Base-by-base conservation (phyloP, 2,888 invertebrate species). In the Leuctra nigra region DNA sequence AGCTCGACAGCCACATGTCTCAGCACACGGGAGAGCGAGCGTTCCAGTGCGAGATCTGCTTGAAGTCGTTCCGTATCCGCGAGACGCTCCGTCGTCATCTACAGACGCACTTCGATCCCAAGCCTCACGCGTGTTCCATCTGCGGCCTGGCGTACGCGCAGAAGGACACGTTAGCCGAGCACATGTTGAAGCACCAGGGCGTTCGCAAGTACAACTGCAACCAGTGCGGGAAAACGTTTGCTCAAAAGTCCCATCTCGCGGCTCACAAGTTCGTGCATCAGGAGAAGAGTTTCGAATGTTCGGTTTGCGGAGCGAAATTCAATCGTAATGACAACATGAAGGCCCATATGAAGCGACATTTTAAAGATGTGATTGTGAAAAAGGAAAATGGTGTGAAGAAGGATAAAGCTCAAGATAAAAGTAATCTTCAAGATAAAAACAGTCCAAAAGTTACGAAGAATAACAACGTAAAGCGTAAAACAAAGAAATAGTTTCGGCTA, bases 321-420 rank as follows among this genome's bases (percentile, higher is more conserved):
- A 72, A 72, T 57, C 64, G 72, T 7, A 66, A 70, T n/a, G 72
- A 72, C 33, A 72, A 72, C 29, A 72, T 72, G 72, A 72, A 72
- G 56, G 71, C 71, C 29, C 72, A 72, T 47, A 64, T 69, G 47
- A 70, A 68, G 62, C 65, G 71, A 33, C 33, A 33, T 59, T n/a
- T n/a, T n/a, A n/a, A n/a, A n/a, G n/a, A n/a, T n/a, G n/a, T n/a
- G n/a, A n/a, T n/a, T n/a, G n/a, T 68, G 69, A n/a, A 87, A 86
- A n/a, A n/a, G n/a, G n/a, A n/a, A n/a, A n/a, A n/a, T n/a, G n/a
- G n/a, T n/a, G n/a, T n/a, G n/a, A n/a, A n/a, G n/a, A n/a, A n/a
- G n/a, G n/a, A n/a, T n/a, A n/a, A n/a, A n/a, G n/a, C n/a, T n/a
- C n/a, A n/a, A n/a, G n/a, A n/a, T n/a, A n/a, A n/a, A n/a, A n/a